A percentile compares a stretch with the other conserved stretches of the same genome.
Evolutionary conservation across 1,140 invertebrate species (phyloP).

Genomic region (Diploscapter pachys): DNA sequence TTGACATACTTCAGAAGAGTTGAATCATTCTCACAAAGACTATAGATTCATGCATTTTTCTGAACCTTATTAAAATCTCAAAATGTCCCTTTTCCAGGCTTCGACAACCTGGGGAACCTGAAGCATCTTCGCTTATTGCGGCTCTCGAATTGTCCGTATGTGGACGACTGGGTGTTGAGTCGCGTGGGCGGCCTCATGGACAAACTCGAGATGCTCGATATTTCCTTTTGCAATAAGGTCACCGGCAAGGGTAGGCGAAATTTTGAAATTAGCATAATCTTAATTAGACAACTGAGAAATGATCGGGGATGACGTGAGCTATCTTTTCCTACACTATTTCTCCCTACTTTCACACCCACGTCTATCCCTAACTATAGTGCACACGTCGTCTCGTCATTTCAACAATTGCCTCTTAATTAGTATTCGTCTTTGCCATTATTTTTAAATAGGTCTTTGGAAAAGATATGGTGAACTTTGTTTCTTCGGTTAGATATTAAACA

Average conservation of each 20-base stretch:
- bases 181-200: conserved; percentile 65
- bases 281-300: background rate
- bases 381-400: too few species aligned
- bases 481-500: background rate
- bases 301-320: too few species aligned
- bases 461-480: conserved; percentile 14
- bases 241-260: conserved; percentile 60
- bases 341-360: too few species aligned
- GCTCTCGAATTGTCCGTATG: conserved; percentile 66
- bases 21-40: too few species aligned
- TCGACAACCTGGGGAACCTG: conserved; percentile 62
- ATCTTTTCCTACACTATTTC: too few species aligned
- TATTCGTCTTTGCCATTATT: too few species aligned
- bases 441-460: conserved; percentile 19
- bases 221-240: conserved; percentile 69
- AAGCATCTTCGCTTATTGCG: conserved; percentile 68
- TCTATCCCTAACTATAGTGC: too few species aligned
- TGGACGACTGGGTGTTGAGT: conserved; percentile 77
- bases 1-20: too few species aligned
- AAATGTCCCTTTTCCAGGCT: conserved; percentile 39
- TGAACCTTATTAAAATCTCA: conserved; percentile 1
- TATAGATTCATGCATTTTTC: too few species aligned
- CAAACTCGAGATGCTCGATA: conserved; percentile 71
- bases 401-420: too few species aligned
- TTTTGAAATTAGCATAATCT: background rate